Evolutionary conservation across 2,113 vertebrate genomes (phyloP).

Genomic region (Rallus limicola): DNA sequence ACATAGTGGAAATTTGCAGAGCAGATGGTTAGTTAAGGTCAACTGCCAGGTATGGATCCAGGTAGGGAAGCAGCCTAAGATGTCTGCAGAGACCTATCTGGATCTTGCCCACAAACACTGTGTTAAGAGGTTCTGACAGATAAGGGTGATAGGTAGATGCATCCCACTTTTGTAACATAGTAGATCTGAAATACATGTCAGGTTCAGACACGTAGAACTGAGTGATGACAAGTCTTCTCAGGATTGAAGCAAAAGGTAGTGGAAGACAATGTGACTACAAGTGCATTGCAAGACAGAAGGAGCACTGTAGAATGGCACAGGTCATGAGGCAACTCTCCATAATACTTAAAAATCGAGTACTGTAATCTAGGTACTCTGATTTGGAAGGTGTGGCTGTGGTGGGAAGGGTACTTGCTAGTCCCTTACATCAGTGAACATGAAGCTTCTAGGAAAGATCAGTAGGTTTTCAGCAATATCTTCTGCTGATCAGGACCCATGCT

Average conservation of each 20-base stretch:
- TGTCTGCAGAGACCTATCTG: neutral
- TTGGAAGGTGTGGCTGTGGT: neutral
- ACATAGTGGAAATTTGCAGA: neutral
- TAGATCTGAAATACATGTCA: neutral
- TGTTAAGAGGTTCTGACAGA: neutral
- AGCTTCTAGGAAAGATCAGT: neutral
- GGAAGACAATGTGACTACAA: neutral
- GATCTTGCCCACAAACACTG: neutral
- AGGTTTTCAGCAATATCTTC: neutral
- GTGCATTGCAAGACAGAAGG: neutral
- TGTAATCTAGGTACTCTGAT: neutral
- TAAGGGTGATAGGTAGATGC: neutral
- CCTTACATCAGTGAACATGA: neutral
- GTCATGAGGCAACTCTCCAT: neutral
- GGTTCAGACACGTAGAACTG: neutral
- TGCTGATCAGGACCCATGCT: neutral
- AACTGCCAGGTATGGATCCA: neutral
- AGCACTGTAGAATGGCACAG: neutral
- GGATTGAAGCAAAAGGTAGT: neutral
- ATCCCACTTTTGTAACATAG: neutral
- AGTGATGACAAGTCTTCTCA: neutral
- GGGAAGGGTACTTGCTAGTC: neutral
- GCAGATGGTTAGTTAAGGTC: neutral
- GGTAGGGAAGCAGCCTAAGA: neutral
- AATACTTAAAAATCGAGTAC: neutral